Evolutionary conservation across 2,797 vertebrate genomes (phyloP).

Genomic region (Bovichtus variegatus): DNA sequence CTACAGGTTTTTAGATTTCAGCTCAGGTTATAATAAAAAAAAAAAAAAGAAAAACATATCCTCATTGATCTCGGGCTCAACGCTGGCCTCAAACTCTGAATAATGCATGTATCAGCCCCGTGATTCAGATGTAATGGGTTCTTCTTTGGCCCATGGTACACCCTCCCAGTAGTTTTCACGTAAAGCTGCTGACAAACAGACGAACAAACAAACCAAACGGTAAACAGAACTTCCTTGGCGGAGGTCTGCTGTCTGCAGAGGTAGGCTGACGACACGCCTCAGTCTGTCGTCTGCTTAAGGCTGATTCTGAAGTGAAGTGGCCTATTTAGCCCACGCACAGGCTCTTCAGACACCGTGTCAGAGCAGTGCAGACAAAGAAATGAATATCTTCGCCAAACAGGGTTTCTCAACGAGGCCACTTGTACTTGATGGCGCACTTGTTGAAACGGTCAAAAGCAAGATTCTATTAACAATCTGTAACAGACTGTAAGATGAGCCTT

Average conservation of each 20-base stretch:
- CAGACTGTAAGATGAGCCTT: neutral
- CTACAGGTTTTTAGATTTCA: conserved; percentile 35
- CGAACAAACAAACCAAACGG: no score
- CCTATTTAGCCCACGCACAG: conserved; percentile 27
- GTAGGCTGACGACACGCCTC: conserved; percentile 11
- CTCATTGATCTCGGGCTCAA: conserved; percentile 48
- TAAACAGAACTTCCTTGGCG: no score
- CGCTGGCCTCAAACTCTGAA: conserved; percentile 26
- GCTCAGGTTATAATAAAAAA: conserved; percentile 31
- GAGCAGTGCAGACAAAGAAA: conserved; percentile 4
- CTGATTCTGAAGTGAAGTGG: conserved; percentile 31
- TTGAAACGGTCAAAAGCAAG: neutral
- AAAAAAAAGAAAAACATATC: conserved; percentile 35
- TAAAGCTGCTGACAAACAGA: no score
- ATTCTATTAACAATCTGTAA: neutral
- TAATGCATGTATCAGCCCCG: neutral
- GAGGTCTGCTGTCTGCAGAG: conserved; percentile 7
- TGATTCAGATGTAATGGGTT: no score
- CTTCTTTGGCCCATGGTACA: no score
- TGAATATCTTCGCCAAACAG: neutral
- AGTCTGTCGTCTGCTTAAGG: conserved; percentile 22
- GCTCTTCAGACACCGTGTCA: conserved; percentile 8
- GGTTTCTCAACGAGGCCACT: neutral
- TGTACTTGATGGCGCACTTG: neutral
- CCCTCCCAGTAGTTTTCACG: no score